Percentiles rank a stretch among this genome's conserved stretches.
phyloP scores from a whole-genome alignment of 1,140 invertebrate genomes.

The Phymastichus coffea region DNA sequence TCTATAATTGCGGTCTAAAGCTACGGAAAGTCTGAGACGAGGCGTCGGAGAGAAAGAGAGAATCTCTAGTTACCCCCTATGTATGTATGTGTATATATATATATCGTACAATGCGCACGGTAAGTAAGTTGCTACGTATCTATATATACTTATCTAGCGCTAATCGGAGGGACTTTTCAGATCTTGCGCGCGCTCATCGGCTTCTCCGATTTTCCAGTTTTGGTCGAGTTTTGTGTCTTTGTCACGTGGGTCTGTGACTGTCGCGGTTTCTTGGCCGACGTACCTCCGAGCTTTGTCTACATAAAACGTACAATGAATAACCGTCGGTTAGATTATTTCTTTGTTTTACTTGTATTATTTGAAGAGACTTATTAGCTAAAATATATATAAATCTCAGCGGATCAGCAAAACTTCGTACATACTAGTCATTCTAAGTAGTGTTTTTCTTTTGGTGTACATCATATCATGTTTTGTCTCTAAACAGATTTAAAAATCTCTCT shows the following conservation, averaged over 20 bases:
- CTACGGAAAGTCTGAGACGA: conserved; percentile 3
- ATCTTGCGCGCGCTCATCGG: neutral
- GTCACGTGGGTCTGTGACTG: neutral
- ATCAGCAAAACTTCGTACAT: neutral
- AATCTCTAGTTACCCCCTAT: conserved; percentile 9
- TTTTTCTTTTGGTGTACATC: neutral
- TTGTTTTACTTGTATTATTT: neutral
- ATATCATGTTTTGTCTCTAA: neutral
- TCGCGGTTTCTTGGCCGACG: conserved; percentile 18
- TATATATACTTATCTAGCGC: neutral
- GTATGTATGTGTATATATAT: too few relatives aligned
- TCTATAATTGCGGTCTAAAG: neutral
- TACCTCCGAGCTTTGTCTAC: conserved; percentile 18
- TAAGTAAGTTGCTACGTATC: neutral
- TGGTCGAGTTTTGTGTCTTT: neutral
- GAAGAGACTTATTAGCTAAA: neutral
- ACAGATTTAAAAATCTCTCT: too few relatives aligned
- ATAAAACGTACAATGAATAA: conserved; percentile 27
- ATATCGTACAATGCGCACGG: neutral
- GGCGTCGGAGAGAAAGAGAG: conserved; percentile 13
- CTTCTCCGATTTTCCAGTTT: neutral
- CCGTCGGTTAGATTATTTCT: too few relatives aligned
- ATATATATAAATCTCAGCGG: neutral
- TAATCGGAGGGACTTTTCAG: neutral
- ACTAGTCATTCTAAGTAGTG: neutral